Base-by-base conservation (phyloP, 2,888 invertebrate genomes). In the Neoaliturus tenellus region DNA sequence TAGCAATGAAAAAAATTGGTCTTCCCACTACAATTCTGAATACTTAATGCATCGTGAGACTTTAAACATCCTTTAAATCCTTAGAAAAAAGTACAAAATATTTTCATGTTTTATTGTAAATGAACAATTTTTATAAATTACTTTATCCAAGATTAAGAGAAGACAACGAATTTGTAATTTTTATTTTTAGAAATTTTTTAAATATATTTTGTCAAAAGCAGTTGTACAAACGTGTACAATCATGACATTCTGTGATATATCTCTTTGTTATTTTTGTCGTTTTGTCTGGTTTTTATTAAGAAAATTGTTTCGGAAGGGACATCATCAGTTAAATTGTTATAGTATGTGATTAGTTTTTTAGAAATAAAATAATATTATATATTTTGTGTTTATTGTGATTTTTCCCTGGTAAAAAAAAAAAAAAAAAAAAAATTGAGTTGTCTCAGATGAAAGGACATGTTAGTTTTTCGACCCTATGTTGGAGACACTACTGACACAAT, bases 271-370 rank as follows among this genome's bases (percentile, higher is more conserved):
- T 62, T 58, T 62, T 12, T 44, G 8, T 55, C 12, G 55, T 55
- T 20, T 55, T 20, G 55, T 55, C 14, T 62, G 20, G 23, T 62
- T 62, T 17, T 62, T 25, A 4, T 51, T 17, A 17, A 17, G 14
- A 14, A 28, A 14, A 62, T 31, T 62, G 28, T 25, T 62, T 14
- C 1, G 25, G 62, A 62, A 17, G 28, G 28, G 28, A 12, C 5
- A 28, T 12, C 5, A 5, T 23, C 6, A 20, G 4, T 10, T 12
- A 62, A 62, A 2, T 23, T 23, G 62, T 8, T 62, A 14, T 5
- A 62, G 62, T 28, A 55, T 62, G 62, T 62, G 17, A 14, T 62
- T 62, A 62, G 62, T 28, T 62, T 62, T 31, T 14, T 62, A 62
- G 62, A 8, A 62, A 62, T 62, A 62, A 62, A 62, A 28, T 28